Base-by-base conservation (phyloP, 2,888 invertebrate genomes). In the Drosophila anomalata region DNA sequence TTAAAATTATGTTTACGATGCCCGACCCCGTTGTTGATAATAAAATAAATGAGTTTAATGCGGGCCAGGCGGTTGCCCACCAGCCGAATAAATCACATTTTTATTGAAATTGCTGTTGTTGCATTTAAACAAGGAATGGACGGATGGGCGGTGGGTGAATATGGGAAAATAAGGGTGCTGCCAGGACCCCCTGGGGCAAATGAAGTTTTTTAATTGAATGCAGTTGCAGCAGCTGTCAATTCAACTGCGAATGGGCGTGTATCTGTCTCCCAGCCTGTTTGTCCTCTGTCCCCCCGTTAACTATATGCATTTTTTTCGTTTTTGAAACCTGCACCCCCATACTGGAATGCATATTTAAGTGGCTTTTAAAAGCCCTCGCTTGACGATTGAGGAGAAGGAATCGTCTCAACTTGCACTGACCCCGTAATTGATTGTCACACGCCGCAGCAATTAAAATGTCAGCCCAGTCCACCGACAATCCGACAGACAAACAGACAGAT, bases 361-460 rank as follows among this genome's bases (percentile, higher is more conserved):
- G 66, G 55, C 67, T 83, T 80, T 80, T 83, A 83, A 80, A 79
- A 74, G 87, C 84, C 80, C 67, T 58, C 60, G 63, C 75, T 51
- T 7, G 22, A 52, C 54, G 67, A 52, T 51, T 63, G 65, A 60
- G 56, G 67, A 62, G 58, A 58, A 59, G 57, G 53, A 46, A 67
- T 46, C 44, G 55, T 57, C 60, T 79, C 59, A 48, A 60, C 74
- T 74, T 68, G 48, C 58, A 68, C 62, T 83, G 77, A 73, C 80
- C 69, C 69, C 54, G 72, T 87, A 80, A 87, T 87, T 87, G 80
- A 80, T 87, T 87, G 80, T 80, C 78, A 84, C 73, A 67, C 68
- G 70, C 78, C 75, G 80, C 84, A 80, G 72, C 78, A 84, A 84
- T 80, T 84, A 84, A 77, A 87, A 74, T 75, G 87, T 80, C 84